These are phyloP conservation scores for Willisornis vidua DNA, from an alignment of 2,113 vertebrate species.

Conservation along the genomic window DNA sequence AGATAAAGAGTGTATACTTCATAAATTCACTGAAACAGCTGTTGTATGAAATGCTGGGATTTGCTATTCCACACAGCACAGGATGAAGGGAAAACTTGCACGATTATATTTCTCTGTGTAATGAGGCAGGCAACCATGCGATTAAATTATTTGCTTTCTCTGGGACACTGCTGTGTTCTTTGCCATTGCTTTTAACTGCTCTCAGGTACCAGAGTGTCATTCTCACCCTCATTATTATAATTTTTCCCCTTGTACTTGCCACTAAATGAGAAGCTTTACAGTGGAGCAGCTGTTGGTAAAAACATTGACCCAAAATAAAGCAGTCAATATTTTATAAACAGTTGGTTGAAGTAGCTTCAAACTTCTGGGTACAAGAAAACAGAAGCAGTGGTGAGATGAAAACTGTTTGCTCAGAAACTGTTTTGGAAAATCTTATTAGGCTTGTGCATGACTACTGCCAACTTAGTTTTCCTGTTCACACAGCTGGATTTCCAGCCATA, in stretches of 20 bases:
- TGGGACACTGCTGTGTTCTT: slow-evolving; percentile 3
- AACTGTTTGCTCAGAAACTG: not conserved
- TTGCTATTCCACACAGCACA: not conserved
- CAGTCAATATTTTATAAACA: not conserved
- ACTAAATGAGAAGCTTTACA: not conserved
- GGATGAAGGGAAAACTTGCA: not conserved
- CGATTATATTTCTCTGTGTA: not conserved
- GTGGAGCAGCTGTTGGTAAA: not conserved
- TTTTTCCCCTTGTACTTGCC: not conserved
- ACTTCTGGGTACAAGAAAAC: not conserved
- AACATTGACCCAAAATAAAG: not conserved
- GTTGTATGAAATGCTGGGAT: not conserved
- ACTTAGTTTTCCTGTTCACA: not conserved
- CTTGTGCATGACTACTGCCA: not conserved
- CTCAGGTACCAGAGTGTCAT: not conserved
- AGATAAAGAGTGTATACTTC: not conserved
- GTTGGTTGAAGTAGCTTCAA: not conserved
- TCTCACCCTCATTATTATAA: not conserved
- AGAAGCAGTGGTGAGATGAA: not conserved
- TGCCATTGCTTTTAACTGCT: not conserved
- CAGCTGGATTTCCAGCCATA: not conserved
- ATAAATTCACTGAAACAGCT: slow-evolving; percentile 12
- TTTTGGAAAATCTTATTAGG: not conserved
- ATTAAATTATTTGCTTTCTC: slow-evolving; percentile 39
- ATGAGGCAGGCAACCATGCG: slow-evolving; percentile 35